Conservation (phyloP, 2,888 invertebrate species). For the Amaurobius ferox region DNA sequence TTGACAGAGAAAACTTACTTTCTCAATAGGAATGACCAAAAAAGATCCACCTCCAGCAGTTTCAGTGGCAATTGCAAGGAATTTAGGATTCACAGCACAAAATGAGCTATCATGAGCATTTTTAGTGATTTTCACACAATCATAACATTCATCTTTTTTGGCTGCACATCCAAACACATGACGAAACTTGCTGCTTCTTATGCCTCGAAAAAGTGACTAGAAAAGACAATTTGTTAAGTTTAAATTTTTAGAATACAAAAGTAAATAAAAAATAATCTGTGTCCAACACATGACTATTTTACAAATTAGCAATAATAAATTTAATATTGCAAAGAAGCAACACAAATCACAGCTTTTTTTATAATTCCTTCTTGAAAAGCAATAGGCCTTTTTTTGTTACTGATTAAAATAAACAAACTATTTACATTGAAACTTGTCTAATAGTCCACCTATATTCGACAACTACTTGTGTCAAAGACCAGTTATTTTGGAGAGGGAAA, state of each 20-base stretch:
- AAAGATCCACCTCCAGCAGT: conserved; percentile 97
- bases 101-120: conserved; percentile 97
- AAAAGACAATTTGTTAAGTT: conserved; percentile 7
- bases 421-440: too few species aligned
- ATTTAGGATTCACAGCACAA: conserved; percentile 98
- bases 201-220: conserved; percentile 94
- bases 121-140: conserved; percentile 96
- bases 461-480: too few species aligned
- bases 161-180: conserved; percentile 94
- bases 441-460: too few species aligned
- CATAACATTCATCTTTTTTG: conserved; percentile 97
- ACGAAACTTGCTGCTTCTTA: conserved; percentile 97
- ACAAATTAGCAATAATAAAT: not conserved
- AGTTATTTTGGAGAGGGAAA: too few species aligned
- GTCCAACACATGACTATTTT: not conserved
- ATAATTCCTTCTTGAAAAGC: too few species aligned
- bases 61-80: conserved; percentile 97
- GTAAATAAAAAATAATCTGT: not conserved
- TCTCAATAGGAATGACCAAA: conserved; percentile 94
- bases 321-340: not conserved
- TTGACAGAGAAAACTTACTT: conserved; percentile 84
- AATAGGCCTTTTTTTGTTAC: too few species aligned
- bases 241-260: not conserved
- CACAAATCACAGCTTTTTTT: too few species aligned
- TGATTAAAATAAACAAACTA: too few species aligned